These are phyloP conservation scores for Cichlasoma orientale DNA, from an alignment of 2,797 vertebrate genomes.

Conservation along the genomic window DNA sequence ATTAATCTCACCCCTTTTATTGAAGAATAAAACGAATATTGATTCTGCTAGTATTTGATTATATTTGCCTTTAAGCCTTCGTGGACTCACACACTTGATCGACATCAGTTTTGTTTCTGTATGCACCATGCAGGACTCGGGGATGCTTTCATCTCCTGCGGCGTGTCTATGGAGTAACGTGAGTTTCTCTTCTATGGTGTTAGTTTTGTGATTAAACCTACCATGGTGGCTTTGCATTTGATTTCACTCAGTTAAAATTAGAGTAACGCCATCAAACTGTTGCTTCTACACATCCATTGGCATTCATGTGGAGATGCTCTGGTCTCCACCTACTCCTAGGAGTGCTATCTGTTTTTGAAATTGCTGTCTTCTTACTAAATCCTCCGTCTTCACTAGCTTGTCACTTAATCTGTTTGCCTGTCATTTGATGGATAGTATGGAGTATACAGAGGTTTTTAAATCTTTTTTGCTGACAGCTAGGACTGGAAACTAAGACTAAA, in stretches of 20 bases:
- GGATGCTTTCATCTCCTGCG: not conserved
- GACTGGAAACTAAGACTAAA: not conserved
- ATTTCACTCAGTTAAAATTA: not conserved
- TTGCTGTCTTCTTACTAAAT: not conserved
- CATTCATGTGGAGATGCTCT: not conserved
- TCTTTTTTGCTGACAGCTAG: not conserved
- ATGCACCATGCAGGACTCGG: not conserved
- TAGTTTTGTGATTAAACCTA: not conserved
- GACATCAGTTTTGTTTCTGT: not conserved
- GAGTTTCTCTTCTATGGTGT: not conserved
- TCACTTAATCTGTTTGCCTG: not conserved
- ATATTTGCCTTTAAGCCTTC: slow-evolving; percentile 6
- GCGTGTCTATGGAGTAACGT: not conserved
- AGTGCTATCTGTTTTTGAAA: not conserved
- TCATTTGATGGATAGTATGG: not conserved
- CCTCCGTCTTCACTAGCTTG: not conserved
- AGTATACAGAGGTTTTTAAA: not conserved
- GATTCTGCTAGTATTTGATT: slow-evolving; percentile 10
- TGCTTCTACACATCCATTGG: not conserved
- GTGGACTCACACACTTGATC: not conserved
- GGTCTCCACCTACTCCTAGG: not conserved
- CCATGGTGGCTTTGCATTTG: not conserved
- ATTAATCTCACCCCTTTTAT: slow-evolving; percentile 23
- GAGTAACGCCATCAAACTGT: not conserved
- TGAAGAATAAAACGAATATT: slow-evolving; percentile 19